Conservation (phyloP, 2,797 vertebrate genomes). For the Poeciliopsis infans region DNA sequence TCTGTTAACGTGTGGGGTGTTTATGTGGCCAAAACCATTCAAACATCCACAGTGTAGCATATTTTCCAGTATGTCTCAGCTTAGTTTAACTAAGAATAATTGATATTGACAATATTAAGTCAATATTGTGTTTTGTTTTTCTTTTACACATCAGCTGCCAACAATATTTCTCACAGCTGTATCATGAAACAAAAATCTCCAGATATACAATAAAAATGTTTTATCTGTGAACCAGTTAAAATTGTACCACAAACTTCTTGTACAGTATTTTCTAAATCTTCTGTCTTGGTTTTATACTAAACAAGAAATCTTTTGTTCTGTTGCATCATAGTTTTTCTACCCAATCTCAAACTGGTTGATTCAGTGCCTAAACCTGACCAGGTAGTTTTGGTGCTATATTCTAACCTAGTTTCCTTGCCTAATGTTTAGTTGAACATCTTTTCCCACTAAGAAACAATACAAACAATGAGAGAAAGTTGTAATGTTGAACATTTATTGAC, state of each 20-base stretch:
- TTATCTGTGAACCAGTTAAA: background rate
- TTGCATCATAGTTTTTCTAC: background rate
- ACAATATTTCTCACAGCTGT: background rate
- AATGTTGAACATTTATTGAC: too few relatives aligned
- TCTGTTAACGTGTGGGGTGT: constrained; percentile 8
- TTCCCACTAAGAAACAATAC: too few relatives aligned
- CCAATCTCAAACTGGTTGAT: background rate
- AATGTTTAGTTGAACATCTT: background rate
- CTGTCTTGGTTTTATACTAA: background rate
- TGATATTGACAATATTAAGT: background rate
- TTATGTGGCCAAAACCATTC: background rate
- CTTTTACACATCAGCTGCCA: background rate
- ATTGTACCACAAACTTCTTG: background rate
- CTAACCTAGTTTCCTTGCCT: background rate
- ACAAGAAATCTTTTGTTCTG: background rate
- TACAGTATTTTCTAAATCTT: background rate
- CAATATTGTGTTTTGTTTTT: background rate
- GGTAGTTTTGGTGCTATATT: background rate
- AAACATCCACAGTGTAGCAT: background rate
- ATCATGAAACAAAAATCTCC: background rate
- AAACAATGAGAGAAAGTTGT: too few relatives aligned
- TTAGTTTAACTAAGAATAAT: background rate
- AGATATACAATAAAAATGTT: background rate
- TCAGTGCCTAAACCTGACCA: background rate
- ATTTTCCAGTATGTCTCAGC: background rate